Evolutionary conservation across 2,113 vertebrate species (phyloP).

Genomic region (Sylvia atricapilla): DNA sequence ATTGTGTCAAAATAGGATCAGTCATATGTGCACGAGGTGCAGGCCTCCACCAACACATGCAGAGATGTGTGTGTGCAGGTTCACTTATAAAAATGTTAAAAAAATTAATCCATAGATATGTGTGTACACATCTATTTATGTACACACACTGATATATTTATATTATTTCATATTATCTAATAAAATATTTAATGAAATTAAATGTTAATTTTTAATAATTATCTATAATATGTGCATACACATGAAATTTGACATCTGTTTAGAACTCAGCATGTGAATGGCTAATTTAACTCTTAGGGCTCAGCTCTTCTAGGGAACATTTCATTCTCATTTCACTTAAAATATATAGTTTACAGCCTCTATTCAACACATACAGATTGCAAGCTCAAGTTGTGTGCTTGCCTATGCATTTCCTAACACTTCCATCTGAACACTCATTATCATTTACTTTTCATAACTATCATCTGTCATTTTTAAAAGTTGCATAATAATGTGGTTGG

Average conservation of each 20-base stretch:
- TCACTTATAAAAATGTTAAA: background rate
- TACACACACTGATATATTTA: background rate
- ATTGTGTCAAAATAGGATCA: background rate
- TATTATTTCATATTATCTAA: background rate
- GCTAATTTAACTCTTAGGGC: background rate
- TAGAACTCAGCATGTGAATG: background rate
- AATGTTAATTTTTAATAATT: background rate
- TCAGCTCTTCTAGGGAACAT: background rate
- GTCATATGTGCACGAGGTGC: background rate
- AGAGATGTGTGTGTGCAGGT: background rate
- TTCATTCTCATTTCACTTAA: slow-evolving; percentile 4
- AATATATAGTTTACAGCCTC: background rate
- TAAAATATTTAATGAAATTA: background rate
- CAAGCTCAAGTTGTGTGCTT: background rate
- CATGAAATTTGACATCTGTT: background rate
- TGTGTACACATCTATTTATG: background rate
- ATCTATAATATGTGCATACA: background rate
- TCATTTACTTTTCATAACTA: slow-evolving; percentile 24
- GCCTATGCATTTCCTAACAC: background rate
- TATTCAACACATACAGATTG: background rate
- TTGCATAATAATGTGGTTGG: background rate
- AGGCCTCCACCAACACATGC: background rate
- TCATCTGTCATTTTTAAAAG: slow-evolving; percentile 38
- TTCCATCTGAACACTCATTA: background rate
- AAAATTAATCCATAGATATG: background rate